These are phyloP conservation scores for Drosophila prostipennis DNA, from an alignment of 2,888 invertebrate genomes.

Conservation along the genomic window DNA sequence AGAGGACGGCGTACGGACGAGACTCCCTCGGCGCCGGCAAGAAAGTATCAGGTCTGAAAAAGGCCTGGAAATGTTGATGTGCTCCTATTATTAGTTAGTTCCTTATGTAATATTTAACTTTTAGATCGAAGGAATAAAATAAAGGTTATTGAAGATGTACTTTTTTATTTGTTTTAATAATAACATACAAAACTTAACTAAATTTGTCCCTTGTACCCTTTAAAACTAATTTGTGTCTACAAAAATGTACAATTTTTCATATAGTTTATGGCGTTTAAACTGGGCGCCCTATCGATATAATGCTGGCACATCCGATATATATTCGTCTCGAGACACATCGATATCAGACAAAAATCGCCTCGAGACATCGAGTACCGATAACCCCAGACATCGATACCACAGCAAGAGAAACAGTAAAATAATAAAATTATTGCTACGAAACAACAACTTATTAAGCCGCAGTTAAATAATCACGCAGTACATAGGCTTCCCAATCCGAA, in stretches of 20 bases:
- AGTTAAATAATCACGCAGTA: neutral
- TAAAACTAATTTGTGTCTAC: neutral
- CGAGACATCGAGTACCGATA: neutral
- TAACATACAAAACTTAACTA: too few relatives aligned
- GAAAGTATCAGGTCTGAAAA: constrained; percentile 44
- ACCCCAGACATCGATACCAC: neutral
- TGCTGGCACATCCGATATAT: too few relatives aligned
- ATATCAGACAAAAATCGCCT: neutral
- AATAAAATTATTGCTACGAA: constrained; percentile 18
- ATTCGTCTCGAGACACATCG: neutral
- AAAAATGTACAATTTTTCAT: neutral
- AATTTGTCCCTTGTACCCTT: too few relatives aligned
- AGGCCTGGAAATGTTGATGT: too few relatives aligned
- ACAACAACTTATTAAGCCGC: constrained; percentile 9
- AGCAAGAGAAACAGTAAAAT: neutral
- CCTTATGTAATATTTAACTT: neutral
- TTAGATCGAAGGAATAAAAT: neutral
- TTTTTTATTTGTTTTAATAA: too few relatives aligned
- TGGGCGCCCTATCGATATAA: neutral
- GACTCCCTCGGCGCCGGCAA: constrained; percentile 34
- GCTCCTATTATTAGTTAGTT: neutral
- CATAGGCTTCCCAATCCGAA: too few relatives aligned
- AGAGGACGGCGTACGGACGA: neutral
- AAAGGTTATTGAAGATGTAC: neutral
- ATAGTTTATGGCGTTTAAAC: neutral